Conservation (phyloP, 2,888 invertebrate species). For the Orthosia incerta region DNA sequence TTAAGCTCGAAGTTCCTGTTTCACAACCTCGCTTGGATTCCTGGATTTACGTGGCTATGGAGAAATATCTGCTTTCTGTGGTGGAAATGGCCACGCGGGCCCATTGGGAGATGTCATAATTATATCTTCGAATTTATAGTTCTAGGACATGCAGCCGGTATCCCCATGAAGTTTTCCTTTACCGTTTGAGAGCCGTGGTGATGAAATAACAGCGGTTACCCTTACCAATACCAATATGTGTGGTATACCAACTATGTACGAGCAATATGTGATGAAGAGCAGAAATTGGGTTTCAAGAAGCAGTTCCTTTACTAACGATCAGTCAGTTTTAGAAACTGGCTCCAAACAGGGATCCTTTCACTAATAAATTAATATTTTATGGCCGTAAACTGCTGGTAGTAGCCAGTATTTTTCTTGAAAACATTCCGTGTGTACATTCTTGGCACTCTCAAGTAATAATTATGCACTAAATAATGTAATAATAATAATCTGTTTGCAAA, state of each 20-base stretch:
- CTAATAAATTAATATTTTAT: neutral
- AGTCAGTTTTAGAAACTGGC: neutral
- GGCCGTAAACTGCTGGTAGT: neutral
- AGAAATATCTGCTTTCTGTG: too few species aligned
- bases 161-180: too few species aligned
- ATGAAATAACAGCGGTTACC: too few species aligned
- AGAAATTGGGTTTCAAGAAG: neutral
- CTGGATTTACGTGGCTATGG: neutral
- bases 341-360: too few species aligned
- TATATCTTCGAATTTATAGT: too few species aligned
- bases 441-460: constrained; percentile 19
- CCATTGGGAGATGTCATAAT: too few species aligned
- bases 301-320: too few species aligned
- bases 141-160: too few species aligned
- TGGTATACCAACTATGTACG: too few species aligned
- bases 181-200: too few species aligned
- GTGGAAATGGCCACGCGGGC: too few species aligned
- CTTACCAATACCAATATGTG: neutral
- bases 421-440: neutral
- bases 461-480: constrained; percentile 36
- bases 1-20: neutral
- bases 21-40: neutral
- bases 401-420: constrained; percentile 2
- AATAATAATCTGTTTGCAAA: constrained; percentile 30
- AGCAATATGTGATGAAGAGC: neutral